Evolutionary conservation across 2,113 vertebrate genomes (phyloP).

Genomic region (Malurus cyaneus): DNA sequence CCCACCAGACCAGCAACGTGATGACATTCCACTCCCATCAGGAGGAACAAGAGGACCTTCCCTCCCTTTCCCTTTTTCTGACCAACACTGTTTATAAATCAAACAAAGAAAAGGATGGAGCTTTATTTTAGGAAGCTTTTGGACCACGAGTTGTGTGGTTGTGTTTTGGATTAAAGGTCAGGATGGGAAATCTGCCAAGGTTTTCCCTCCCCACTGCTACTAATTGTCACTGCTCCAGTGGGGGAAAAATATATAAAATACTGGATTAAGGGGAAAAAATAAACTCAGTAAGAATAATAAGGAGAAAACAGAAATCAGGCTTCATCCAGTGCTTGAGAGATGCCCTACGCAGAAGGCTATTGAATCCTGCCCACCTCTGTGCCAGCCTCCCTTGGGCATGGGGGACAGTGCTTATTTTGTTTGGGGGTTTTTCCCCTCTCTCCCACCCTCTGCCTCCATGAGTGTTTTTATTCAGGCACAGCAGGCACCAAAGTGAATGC

Average conservation of each 20-base stretch:
- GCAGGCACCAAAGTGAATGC: constrained; percentile 57
- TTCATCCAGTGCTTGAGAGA: constrained; percentile 3
- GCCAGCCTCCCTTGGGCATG: constrained; percentile 47
- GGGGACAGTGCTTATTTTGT: constrained; percentile 68
- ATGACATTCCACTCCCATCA: constrained; percentile 1
- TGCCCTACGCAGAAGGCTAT: neutral
- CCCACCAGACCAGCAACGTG: neutral
- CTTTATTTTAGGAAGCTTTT: constrained; percentile 44
- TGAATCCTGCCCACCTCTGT: constrained; percentile 24
- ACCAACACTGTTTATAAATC: neutral
- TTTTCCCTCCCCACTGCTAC: constrained; percentile 41
- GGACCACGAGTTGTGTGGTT: neutral
- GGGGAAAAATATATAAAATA: neutral
- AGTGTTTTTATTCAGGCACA: constrained; percentile 71
- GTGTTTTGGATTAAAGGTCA: constrained; percentile 26
- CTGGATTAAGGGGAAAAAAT: neutral
- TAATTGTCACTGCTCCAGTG: constrained; percentile 54
- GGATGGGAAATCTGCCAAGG: constrained; percentile 43
- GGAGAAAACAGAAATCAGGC: constrained; percentile 16
- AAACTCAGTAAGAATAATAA: constrained; percentile 22
- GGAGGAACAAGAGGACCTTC: neutral
- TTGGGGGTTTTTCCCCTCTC: neutral
- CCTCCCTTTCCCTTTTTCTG: constrained; percentile 7
- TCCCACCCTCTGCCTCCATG: constrained; percentile 20
- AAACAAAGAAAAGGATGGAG: constrained; percentile 39